Conservation (phyloP, 2,888 invertebrate genomes). For the Exocentrus adspersus region DNA sequence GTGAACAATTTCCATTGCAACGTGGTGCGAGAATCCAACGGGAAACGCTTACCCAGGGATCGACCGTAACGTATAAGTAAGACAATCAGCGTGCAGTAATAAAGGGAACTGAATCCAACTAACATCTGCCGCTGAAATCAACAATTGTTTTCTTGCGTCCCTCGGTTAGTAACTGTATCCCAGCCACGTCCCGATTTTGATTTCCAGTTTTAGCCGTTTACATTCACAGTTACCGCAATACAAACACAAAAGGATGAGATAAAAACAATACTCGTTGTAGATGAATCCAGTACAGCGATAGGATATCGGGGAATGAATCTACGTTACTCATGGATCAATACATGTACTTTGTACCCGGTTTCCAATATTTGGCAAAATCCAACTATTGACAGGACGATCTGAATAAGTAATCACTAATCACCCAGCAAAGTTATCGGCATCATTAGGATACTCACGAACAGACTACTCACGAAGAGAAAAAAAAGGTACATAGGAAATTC, state of each 20-base stretch:
- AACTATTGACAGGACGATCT: too few species aligned
- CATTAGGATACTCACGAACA: too few species aligned
- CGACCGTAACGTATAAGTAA: constrained; percentile 22
- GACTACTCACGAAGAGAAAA: too few species aligned
- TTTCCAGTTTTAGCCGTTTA: constrained; percentile 31
- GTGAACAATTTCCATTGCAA: background rate
- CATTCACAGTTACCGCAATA: constrained; percentile 26
- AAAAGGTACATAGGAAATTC: too few species aligned
- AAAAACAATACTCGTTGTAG: constrained; percentile 25
- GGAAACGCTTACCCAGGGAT: constrained; percentile 2
- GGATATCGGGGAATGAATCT: constrained; percentile 3
- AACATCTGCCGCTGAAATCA: constrained; percentile 39
- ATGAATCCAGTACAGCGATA: constrained; percentile 11
- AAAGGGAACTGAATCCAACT: constrained; percentile 10
- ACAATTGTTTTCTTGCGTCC: constrained; percentile 40
- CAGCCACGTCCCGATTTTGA: constrained; percentile 32
- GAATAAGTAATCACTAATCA: too few species aligned
- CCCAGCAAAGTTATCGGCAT: too few species aligned
- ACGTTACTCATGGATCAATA: constrained; percentile 11
- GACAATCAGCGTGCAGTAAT: constrained; percentile 16
- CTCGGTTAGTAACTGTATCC: constrained; percentile 17
- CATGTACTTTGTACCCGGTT: constrained; percentile 13
- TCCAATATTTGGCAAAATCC: too few species aligned
- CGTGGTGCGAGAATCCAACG: background rate
- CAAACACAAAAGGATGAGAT: constrained; percentile 27